Evolutionary conservation across 2,888 invertebrate species (phyloP), one percentile per base, ranked within the genome.

Genomic region (Timandra comae): DNA sequence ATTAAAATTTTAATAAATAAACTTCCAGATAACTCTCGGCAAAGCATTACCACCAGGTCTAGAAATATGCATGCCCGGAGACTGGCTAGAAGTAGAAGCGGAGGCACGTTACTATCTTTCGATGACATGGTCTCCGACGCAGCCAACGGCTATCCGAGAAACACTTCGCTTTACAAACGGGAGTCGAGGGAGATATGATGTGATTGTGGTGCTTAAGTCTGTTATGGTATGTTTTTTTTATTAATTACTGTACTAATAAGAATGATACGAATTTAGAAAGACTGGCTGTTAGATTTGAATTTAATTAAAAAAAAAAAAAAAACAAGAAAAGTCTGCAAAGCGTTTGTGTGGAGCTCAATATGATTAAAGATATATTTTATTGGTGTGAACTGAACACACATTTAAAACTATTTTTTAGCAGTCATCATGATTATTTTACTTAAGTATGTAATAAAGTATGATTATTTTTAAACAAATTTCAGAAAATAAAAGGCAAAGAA

Each of bases 121-220:
- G 23, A 72, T 93, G 53, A 61, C 68, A 10, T 93, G 93, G 93
- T 87, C 69, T 4, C 93, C 93, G 0, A 64, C 56, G 8, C 78
- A 87, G 44, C 86, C 82, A 19, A 88, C 88, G 4, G 82, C 88
- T 2, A 87, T 89, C 57, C 80, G 91, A 40, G 90, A 92, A 51
- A 88, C 87, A 0, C 70, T 90, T 21, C 87, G 91, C 32, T 79
- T 93, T 27, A 86, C 87, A 1, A 91, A 91, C 68, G 88, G 87
- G 39, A 85, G 87, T 34, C 86, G 89, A 45, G 88, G 91, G 29
- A 87, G 89, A 56, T 90, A 90, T 73, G 91, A 92, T 57, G 86
- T 93, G 3, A 82, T 89, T 45, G 71, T 92, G 3, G 86, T 89
- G 4, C 80, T 91, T 8, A 91, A 91, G 61, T 87, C 90, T 28